Base-by-base conservation (phyloP, 1,140 invertebrate genomes). In the Eciton burchellii region DNA sequence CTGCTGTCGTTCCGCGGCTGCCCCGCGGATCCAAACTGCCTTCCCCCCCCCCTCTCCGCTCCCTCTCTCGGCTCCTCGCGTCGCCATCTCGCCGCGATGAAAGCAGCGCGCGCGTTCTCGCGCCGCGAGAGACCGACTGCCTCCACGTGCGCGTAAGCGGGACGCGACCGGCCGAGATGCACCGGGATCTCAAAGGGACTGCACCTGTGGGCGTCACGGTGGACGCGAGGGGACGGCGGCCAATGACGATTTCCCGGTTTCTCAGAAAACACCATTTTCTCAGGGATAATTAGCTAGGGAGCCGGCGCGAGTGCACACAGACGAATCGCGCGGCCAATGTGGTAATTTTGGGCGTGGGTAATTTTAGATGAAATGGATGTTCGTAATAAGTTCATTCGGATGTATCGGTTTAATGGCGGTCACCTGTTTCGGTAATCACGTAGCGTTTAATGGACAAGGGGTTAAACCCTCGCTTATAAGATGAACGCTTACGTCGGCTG, bases 1-100 rank as follows among this genome's bases (percentile, higher is more conserved):
- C 77, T 81, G 68, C 77, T 73, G 73, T 76, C 85, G 85, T 83
- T 86, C 56, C 84, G 73, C 68, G 84, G 71, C 83, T 65, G 68
- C 57, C 47, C 54, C 35, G 35, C 35, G 35, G 35, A 35, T 35
- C 35, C 35, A 35, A 35, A n/a, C n/a, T n/a, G n/a, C 45, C 45
- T 52, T 43, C 41, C 16, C 3, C 16, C 11, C 24, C n/a, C 11
- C 41, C 5, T 12, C 21, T 16, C 24, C 6, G 3, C 21, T 35
- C 16, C 59, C 41, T 41, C 52, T 29, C 49, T 12, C 26, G 21
- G 41, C 45, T 62, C 77, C 81, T 71, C 81, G 41, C 72, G 16
- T 77, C 71, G 56, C 63, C 57, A 54, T 66, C 72, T n/a, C 47
- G 47, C 43, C 70, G 41, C 60, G 81, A 68, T 74, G 84, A 88